Percentiles rank a stretch among this genome's conserved stretches.
Conservation (phyloP, 2,113 vertebrate species). For the Thermophis baileyi region DNA sequence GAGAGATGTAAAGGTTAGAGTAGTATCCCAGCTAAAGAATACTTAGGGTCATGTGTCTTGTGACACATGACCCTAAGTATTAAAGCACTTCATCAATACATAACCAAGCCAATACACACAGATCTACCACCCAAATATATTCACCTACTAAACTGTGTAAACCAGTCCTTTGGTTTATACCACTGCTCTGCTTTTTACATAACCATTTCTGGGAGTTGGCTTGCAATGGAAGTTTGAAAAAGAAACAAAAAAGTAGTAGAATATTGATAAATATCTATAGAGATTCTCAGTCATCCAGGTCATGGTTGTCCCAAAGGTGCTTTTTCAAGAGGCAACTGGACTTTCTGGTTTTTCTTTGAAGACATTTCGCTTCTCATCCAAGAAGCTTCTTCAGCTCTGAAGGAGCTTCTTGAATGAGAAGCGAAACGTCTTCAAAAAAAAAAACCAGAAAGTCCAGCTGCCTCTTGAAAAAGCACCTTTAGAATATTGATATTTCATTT, state of each 20-base stretch:
- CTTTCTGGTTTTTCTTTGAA: no score
- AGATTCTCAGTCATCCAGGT: no score
- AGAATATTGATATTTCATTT: background rate
- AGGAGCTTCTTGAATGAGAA: no score
- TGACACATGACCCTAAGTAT: background rate
- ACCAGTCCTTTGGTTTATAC: background rate
- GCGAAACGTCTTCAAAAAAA: no score
- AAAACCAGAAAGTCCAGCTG: no score
- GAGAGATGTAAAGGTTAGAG: background rate
- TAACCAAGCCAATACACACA: background rate
- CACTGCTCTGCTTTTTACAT: background rate
- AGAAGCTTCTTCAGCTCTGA: no score
- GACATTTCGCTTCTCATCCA: no score
- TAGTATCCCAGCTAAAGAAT: background rate
- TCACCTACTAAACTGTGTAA: background rate
- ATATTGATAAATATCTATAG: background rate
- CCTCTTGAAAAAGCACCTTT: no score
- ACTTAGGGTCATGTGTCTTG: background rate
- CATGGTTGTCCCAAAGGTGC: no score
- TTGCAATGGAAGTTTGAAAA: background rate
- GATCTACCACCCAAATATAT: background rate
- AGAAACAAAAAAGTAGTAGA: background rate
- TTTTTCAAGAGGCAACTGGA: no score
- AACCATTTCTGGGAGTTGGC: background rate
- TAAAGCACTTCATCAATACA: background rate